Base-by-base conservation (phyloP, 2,113 vertebrate genomes). In the Spilogale gracilis region DNA sequence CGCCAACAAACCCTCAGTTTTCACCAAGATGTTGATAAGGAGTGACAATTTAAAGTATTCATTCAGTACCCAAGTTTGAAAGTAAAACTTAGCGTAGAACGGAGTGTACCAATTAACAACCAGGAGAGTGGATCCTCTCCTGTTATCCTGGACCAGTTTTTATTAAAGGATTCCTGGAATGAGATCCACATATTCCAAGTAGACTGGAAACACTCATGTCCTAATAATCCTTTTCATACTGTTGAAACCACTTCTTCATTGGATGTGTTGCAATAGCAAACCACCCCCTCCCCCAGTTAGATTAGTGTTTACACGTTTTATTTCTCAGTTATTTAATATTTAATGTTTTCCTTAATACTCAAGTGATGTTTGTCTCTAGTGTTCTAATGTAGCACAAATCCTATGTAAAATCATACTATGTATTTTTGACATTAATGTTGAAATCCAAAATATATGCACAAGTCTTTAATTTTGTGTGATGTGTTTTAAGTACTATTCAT, bases 301-400 rank as follows among this genome's bases (percentile, higher is more conserved):
- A 99, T 99, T 99, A 99, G 99, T 99, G 99, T 99, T 99, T 99
- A 99, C 99, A 99, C 99, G 98, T 99, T 99, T 99, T 99, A 98
- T 99, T 99, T 99, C 99, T 99, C 98, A 99, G 98, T 99, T 99
- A 99, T 99, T 99, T 99, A 99, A 99, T 99, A 99, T 99, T 99
- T 99, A 99, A 99, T 99, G 99, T 99, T 99, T 99, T 99, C 99
- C 99, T 99, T 99, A 99, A 99, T 99, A 99, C 99, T 99, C 99
- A 99, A 99, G 99, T 99, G 99, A 99, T 98, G 98, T 99, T 99
- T 99, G 99, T 99, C 99, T 99, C 99, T 99, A 99, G 99, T 99
- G 99, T 99, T 99, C 99, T 99, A 99, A 99, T 99, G 99, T 99
- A 99, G 99, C 99, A 99, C 99, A 99, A 99, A 99, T 99, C 98